A percentile compares a stretch with the other conserved stretches of the same genome.
Evolutionary conservation across 2,888 invertebrate species (phyloP).

Genomic region (Monopis laevigella): DNA sequence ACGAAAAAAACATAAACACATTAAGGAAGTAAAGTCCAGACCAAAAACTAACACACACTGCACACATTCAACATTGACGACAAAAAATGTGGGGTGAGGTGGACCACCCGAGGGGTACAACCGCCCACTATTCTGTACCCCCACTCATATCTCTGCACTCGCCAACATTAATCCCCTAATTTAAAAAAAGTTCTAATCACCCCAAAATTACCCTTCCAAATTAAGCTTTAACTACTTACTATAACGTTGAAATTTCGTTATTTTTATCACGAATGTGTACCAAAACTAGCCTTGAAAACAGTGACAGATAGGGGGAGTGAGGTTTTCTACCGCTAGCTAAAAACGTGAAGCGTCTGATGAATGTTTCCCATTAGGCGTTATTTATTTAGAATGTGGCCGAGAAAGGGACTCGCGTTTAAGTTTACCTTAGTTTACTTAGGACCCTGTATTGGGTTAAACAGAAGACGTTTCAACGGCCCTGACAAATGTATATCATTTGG

Average conservation of each 20-base stretch:
- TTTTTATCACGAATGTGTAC: conserved; percentile 28
- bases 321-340: conserved; percentile 59
- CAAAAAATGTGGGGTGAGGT: conserved; percentile 54
- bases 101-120: conserved; percentile 32
- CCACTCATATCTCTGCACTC: conserved; percentile 58
- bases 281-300: conserved; percentile 41
- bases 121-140: conserved; percentile 32
- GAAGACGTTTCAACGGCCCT: conserved; percentile 46
- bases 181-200: conserved; percentile 39
- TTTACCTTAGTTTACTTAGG: conserved; percentile 65
- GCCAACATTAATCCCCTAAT: conserved; percentile 55
- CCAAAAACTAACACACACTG: conserved; percentile 40
- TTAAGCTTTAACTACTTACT: conserved; percentile 19
- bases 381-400: conserved; percentile 68
- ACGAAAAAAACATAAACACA: too few species aligned
- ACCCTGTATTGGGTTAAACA: conserved; percentile 60
- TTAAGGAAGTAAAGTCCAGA: conserved; percentile 23
- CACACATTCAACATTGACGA: conserved; percentile 36
- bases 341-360: conserved; percentile 66
- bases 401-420: conserved; percentile 59
- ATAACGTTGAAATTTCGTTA: conserved; percentile 21
- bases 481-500: conserved; percentile 35
- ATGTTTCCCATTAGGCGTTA: conserved; percentile 69
- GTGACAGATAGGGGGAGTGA: conserved; percentile 53
- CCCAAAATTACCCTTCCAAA: conserved; percentile 21